Conservation (phyloP, 37 sponge, comb jelly and placozoan species). For the Tethya wilhelma region DNA sequence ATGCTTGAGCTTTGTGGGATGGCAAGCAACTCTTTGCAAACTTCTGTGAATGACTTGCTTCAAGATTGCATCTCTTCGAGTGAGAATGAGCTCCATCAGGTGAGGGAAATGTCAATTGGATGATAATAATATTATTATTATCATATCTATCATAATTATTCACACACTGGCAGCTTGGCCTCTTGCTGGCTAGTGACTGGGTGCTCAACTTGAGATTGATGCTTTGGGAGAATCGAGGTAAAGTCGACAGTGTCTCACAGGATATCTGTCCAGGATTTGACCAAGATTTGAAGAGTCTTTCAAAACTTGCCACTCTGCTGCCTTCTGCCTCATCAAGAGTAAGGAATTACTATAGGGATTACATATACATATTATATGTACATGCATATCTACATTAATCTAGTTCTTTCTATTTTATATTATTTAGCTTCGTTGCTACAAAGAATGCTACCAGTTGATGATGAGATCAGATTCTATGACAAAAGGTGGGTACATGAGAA, state of each 20-base stretch:
- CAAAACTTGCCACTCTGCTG: constrained; percentile 48
- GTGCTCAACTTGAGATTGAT: constrained; percentile 52
- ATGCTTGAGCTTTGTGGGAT: constrained; percentile 54
- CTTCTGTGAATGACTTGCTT: constrained; percentile 50
- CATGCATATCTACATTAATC: too few relatives aligned
- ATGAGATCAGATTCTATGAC: constrained; percentile 72
- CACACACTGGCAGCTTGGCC: constrained; percentile 82
- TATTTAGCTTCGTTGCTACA: constrained; percentile 72
- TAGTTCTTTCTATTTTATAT: background rate
- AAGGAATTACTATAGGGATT: background rate
- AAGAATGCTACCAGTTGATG: constrained; percentile 68
- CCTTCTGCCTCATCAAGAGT: constrained; percentile 60
- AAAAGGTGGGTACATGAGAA: too few relatives aligned
- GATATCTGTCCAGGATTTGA: constrained; percentile 33
- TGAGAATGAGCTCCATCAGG: constrained; percentile 56
- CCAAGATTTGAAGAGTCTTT: constrained; percentile 62
- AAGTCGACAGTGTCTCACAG: constrained; percentile 15
- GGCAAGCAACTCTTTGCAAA: constrained; percentile 49
- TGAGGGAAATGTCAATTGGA: background rate
- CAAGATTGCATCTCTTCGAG: constrained; percentile 40
- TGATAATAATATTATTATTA: too few relatives aligned
- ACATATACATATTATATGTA: background rate
- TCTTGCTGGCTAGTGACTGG: constrained; percentile 81
- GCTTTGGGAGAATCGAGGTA: constrained; percentile 66
- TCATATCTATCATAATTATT: too few relatives aligned